Base-by-base conservation (phyloP, 1,140 invertebrate genomes). In the Proctacanthus coquilletti region DNA sequence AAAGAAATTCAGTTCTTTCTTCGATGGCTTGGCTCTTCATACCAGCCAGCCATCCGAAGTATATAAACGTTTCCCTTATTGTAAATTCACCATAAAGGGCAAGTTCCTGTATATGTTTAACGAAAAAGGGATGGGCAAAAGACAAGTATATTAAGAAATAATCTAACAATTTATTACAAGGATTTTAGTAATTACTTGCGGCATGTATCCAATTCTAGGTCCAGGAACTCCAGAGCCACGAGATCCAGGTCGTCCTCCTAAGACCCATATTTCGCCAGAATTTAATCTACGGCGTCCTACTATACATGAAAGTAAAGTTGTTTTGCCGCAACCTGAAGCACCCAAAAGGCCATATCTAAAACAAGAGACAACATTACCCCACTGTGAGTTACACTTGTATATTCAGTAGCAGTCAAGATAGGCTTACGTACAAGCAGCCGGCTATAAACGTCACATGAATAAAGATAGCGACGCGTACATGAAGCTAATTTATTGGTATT, bases 81-180 rank as follows among this genome's bases (percentile, higher is more conserved):
- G 84, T 82, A 54, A 94, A 91, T 57, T 93, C 86, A 3, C 82
- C 77, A 51, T 91, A 93, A 6, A 96, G 65, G 0, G 89, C 87
- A 13, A 87, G 72, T 67, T 96, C 91, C 74, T 92, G 69, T 17
- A 62, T 18, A 33, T 33, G 15, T 3, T 13, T 3, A 33, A 17
- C 3, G 18, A 40, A 34, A 40, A 36, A 29, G 38, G n/a, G 32
- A 33, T 23, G 36, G 17, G 10, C 27, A 44, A 21, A 21, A 32
- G 5, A 10, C 15, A 13, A 17, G 13, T 8, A n/a, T n/a, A 33
- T 8, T 33, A 33, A 13, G 13, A 33, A 33, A 33, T n/a, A 25
- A n/a, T 25, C 6, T n/a, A 25, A 25, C 34, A 15, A 34, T 5
- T 19, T 15, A 53, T 53, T 52, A 52, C 52, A 52, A 53, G 42